Base-by-base conservation (phyloP, 92 coral and sea anemone genomes). In the Palythoa grandiflora region DNA sequence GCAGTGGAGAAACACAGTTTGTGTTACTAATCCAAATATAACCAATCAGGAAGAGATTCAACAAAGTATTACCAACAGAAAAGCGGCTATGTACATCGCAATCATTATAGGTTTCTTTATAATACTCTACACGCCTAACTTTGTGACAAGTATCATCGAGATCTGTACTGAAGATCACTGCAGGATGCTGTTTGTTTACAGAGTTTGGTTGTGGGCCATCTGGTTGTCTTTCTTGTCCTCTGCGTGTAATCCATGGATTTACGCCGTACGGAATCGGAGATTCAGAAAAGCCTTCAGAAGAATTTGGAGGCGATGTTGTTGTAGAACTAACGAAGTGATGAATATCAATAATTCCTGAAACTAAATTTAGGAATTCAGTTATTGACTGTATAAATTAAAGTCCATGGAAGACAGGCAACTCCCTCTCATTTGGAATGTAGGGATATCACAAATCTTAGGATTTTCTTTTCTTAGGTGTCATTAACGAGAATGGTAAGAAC, bases 1-100 rank as follows among this genome's bases (percentile, higher is more conserved):
- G 6, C 93, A 90, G 50, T 75, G 68, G 19, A 73, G 68, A 38
- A 40, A 52, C 17, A 50, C 5, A 3, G n/a, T 5, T 6, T n/a
- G 6, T 36, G 28, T 70, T 38, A 35, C 44, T 5, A 38, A 35
- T 35, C 17, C 15, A 70, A 12, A 5, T 10, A 3, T 0, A 70
- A 70, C 44, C 39, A 38, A 28, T 17, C 16, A 15, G 47, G 47
- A 70, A 35, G 9, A 28, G 47, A 35, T 70, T 70, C 39, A 28
- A 15, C 17, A 70, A 70, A 12, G 6, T 9, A 9, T 70, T 35
- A 35, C 7, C 39, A 70, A 70, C 75, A 70, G 75, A 28, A 70
- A 70, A 28, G 75, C 75, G 1, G 39, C 75, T 2, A 38, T 28
- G 13, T 35, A 47, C 17, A 15, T 70, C 16, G 75, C 75, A 36